Conservation (phyloP, 2,113 vertebrate genomes). For the Platycercus adscitus region DNA sequence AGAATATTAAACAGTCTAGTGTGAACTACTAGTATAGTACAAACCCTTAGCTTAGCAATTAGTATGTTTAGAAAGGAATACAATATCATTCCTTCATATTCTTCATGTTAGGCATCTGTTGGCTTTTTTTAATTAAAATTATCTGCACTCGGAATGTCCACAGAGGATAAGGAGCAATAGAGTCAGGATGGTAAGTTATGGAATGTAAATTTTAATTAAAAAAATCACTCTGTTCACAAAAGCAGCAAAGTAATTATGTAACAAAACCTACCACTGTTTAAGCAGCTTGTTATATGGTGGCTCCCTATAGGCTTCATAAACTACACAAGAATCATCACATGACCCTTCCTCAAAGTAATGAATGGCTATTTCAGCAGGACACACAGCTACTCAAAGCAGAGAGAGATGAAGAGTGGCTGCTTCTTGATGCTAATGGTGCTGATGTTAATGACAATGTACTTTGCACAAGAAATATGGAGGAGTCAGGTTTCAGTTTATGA, state of each 20-base stretch:
- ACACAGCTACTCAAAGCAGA: neutral
- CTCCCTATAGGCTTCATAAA: neutral
- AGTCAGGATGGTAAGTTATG: neutral
- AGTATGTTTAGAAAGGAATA: constrained; percentile 30
- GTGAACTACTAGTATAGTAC: neutral
- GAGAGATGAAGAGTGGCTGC: neutral
- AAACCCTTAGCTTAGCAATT: neutral
- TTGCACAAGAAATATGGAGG: neutral
- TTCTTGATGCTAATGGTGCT: neutral
- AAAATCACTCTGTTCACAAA: neutral
- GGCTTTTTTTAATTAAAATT: constrained; percentile 45
- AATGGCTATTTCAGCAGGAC: neutral
- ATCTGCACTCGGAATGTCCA: neutral
- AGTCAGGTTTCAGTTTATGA: neutral
- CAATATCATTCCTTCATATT: neutral
- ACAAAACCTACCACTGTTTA: neutral
- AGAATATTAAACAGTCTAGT: neutral
- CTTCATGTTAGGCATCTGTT: constrained; percentile 18
- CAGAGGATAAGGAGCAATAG: neutral
- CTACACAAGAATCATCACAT: neutral
- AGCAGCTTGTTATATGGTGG: neutral
- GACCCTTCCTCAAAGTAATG: neutral
- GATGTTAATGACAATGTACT: neutral
- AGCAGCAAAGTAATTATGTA: neutral
- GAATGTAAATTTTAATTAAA: constrained; percentile 26